A percentile compares a stretch with the other conserved stretches of the same genome.
Evolutionary conservation across 2,797 vertebrate species (phyloP).

Genomic region (Rhinophrynus dorsalis): DNA sequence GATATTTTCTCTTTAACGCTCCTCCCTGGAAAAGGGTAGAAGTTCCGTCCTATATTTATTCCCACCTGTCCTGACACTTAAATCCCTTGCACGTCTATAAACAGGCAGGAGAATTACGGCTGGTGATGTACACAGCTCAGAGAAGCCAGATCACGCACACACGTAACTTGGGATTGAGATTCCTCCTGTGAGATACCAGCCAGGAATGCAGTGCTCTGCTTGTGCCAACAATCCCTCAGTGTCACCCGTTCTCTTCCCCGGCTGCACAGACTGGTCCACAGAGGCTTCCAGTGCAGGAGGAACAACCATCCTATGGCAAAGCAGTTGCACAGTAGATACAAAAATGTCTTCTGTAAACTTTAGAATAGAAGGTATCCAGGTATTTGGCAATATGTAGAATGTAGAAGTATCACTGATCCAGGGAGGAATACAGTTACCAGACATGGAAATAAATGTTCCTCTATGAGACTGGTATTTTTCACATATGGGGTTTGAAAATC

Average conservation of each 20-base stretch:
- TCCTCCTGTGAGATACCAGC: not conserved
- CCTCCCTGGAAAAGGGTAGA: not conserved
- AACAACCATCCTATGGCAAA: not conserved
- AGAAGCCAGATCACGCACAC: not conserved
- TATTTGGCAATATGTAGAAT: not conserved
- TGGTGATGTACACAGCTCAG: not conserved
- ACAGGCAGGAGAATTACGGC: conserved; percentile 1
- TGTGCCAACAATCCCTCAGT: not conserved
- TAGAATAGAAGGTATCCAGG: no score
- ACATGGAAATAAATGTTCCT: not conserved
- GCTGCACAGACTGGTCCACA: not conserved
- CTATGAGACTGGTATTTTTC: not conserved
- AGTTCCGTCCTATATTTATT: conserved; percentile 27
- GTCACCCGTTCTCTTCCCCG: not conserved
- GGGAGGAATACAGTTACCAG: not conserved
- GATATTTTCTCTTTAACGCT: not conserved
- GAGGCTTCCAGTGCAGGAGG: not conserved
- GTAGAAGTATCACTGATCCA: not conserved
- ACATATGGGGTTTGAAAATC: not conserved
- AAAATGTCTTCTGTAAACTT: no score
- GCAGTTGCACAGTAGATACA: not conserved
- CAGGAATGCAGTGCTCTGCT: not conserved
- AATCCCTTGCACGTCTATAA: conserved; percentile 24
- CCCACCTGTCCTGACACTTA: conserved; percentile 22
- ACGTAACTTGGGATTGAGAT: not conserved